Conservation (phyloP, 2,888 invertebrate species). For the Melieria omissa region DNA sequence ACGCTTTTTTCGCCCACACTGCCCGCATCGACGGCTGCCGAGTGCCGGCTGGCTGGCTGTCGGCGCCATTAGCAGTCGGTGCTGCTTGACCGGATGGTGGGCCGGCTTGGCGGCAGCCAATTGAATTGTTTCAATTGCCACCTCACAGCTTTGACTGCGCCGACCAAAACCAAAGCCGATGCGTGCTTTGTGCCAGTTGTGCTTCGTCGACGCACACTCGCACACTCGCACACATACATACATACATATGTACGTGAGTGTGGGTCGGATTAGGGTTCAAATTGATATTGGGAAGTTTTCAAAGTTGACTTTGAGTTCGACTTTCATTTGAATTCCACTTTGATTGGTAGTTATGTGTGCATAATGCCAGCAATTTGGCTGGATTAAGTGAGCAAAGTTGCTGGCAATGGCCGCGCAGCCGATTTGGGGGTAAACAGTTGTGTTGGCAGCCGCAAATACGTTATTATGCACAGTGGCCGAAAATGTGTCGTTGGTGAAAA, state of each 20-base stretch:
- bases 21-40: no score
- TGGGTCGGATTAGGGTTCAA: slow-evolving; percentile 24
- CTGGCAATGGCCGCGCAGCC: neutral
- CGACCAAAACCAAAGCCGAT: no score
- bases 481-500: no score
- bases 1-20: no score
- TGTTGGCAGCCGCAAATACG: neutral
- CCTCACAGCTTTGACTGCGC: no score
- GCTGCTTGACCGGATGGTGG: neutral
- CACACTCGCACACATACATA: neutral
- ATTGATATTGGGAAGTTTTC: slow-evolving; percentile 22
- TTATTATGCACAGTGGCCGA: no score
- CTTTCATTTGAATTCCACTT: slow-evolving; percentile 11
- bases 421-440: neutral
- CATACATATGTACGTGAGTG: neutral
- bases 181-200: no score
- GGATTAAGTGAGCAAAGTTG: slow-evolving; percentile 18
- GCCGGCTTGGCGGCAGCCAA: neutral
- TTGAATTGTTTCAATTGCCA: no score
- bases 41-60: no score
- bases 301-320: slow-evolving; percentile 17
- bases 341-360: slow-evolving; percentile 27
- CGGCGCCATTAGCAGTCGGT: neutral
- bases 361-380: slow-evolving; percentile 19
- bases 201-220: no score